Conservation (phyloP, 1,140 invertebrate genomes). For the Drosophila punjabiensis region DNA sequence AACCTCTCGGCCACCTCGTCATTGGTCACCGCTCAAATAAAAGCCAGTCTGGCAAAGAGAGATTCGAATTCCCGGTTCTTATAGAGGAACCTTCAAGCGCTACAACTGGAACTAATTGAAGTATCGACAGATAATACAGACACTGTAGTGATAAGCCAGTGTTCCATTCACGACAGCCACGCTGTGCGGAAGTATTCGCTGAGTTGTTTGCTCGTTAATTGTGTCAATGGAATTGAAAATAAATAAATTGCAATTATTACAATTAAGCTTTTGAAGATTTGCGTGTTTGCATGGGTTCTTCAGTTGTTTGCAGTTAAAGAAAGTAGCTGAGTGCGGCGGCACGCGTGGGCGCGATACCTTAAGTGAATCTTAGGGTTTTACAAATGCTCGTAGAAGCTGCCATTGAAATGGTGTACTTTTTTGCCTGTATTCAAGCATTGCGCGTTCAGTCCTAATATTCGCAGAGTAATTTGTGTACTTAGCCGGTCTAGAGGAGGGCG, state of each 20-base stretch:
- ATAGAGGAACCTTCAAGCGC: slow-evolving; percentile 13
- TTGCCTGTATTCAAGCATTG: background rate
- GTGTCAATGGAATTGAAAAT: slow-evolving; percentile 60
- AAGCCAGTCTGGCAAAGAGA: background rate
- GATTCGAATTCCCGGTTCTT: slow-evolving; percentile 1
- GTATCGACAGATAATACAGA: slow-evolving; percentile 11
- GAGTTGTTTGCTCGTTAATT: slow-evolving; percentile 48
- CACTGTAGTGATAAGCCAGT: background rate
- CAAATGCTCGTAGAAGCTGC: background rate
- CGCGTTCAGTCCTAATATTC: slow-evolving; percentile 10
- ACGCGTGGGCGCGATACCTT: slow-evolving; percentile 42
- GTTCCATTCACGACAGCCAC: background rate
- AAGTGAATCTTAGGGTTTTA: slow-evolving; percentile 41
- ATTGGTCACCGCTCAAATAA: background rate
- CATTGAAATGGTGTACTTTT: slow-evolving; percentile 5
- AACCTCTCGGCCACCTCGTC: slow-evolving; percentile 96
- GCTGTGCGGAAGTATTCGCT: slow-evolving; percentile 8
- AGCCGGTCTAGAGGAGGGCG: slow-evolving; percentile 28
- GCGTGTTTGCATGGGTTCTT: slow-evolving; percentile 30
- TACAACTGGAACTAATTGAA: slow-evolving; percentile 9
- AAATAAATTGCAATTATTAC: slow-evolving; percentile 19
- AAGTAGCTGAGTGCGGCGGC: slow-evolving; percentile 60
- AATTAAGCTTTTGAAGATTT: slow-evolving; percentile 32
- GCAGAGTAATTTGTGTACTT: slow-evolving; percentile 43
- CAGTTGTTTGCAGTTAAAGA: slow-evolving; percentile 60